phyloP scores from a whole-genome alignment of 2,888 invertebrate species.

The Eilema sororculum region DNA sequence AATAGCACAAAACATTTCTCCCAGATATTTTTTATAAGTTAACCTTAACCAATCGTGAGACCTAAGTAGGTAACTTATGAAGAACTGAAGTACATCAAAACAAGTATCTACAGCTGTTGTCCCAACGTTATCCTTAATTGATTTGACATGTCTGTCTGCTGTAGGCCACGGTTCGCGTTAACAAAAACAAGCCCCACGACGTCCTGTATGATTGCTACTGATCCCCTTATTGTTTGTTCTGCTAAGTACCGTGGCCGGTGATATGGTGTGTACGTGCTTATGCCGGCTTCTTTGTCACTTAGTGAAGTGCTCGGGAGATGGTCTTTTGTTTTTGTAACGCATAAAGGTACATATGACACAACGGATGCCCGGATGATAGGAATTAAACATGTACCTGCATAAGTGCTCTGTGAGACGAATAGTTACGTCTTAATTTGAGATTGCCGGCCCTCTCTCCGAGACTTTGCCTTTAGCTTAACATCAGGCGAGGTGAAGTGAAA shows the following conservation, averaged over 20 bases:
- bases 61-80: conserved; percentile 38
- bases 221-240: conserved; percentile 72
- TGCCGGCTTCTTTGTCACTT: conserved; percentile 75
- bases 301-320: conserved; percentile 58
- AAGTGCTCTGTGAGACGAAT: conserved; percentile 27
- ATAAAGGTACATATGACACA: conserved; percentile 24
- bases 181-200: conserved; percentile 69
- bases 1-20: too few relatives aligned
- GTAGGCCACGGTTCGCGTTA: conserved; percentile 62
- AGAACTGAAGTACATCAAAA: conserved; percentile 34
- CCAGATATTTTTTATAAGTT: too few relatives aligned
- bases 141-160: conserved; percentile 72
- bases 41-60: conserved; percentile 22
- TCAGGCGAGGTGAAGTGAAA: too few relatives aligned
- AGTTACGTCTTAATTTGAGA: conserved; percentile 10
- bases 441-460: too few relatives aligned
- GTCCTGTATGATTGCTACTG: conserved; percentile 75
- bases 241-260: conserved; percentile 75
- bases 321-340: conserved; percentile 54
- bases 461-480: too few relatives aligned
- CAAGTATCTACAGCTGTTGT: conserved; percentile 42
- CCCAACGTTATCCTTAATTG: conserved; percentile 73
- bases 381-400: conserved; percentile 29
- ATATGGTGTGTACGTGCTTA: conserved; percentile 71
- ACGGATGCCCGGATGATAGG: conserved; percentile 31